Conservation (phyloP, 2,113 vertebrate genomes). For the Lophotis ruficrista region DNA sequence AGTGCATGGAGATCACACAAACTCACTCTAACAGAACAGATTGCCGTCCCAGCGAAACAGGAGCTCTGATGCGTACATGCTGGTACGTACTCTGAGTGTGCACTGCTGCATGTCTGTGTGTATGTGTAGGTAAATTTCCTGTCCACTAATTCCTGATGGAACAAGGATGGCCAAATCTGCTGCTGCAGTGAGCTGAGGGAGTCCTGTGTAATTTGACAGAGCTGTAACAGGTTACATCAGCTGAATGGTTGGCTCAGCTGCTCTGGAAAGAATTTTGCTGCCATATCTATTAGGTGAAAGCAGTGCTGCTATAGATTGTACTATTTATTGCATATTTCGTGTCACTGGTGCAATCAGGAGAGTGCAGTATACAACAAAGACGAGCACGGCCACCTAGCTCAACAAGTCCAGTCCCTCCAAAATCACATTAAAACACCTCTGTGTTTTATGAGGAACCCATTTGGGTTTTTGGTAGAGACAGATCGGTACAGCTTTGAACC, state of each 20-base stretch:
- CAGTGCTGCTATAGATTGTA: not conserved
- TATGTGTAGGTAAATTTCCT: not conserved
- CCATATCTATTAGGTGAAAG: not conserved
- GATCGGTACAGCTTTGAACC: not conserved
- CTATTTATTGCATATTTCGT: not conserved
- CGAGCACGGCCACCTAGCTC: not conserved
- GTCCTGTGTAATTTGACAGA: not conserved
- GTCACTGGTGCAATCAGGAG: not conserved
- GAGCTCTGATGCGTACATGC: not conserved
- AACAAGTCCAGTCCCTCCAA: not conserved
- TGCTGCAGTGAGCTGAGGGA: not conserved
- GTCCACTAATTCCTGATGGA: not conserved
- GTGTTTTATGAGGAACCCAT: too few relatives aligned
- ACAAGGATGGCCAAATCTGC: not conserved
- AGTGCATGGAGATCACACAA: not conserved
- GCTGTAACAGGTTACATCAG: not conserved
- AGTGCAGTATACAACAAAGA: not conserved
- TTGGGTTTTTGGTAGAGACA: not conserved
- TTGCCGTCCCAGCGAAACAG: not conserved
- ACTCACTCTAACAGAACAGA: not conserved
- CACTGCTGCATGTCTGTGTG: not conserved
- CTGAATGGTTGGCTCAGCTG: not conserved
- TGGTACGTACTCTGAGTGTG: too few relatives aligned
- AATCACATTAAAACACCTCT: not conserved
- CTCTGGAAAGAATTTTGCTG: not conserved